Evolutionary conservation across 2,888 invertebrate genomes (phyloP).

Genomic region (Antitype chi): DNA sequence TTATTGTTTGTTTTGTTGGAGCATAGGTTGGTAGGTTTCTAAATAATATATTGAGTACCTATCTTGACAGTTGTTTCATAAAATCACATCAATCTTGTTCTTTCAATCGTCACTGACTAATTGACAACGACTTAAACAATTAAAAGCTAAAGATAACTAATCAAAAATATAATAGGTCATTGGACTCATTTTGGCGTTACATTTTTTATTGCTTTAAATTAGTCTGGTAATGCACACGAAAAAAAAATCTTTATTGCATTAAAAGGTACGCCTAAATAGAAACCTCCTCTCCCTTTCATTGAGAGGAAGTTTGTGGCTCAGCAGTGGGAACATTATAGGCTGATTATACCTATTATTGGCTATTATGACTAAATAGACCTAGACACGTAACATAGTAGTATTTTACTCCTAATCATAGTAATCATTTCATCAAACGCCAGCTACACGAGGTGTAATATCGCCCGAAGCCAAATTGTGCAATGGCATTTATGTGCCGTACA

Average conservation of each 20-base stretch:
- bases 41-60: slow-evolving; percentile 2
- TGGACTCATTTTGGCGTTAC: neutral
- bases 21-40: neutral
- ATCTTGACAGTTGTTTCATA: neutral
- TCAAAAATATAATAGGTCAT: no score
- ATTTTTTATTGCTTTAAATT: no score
- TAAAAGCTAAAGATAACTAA: no score
- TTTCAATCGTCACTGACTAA: neutral
- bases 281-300: no score
- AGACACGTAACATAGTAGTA: neutral
- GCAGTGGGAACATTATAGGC: no score
- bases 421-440: slow-evolving; percentile 37
- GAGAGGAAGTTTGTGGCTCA: no score
- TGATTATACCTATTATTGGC: no score
- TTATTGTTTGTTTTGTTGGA: slow-evolving; percentile 15
- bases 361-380: neutral
- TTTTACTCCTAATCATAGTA: slow-evolving; percentile 22
- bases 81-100: neutral
- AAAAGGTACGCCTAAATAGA: neutral
- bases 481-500: slow-evolving; percentile 2
- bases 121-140: neutral
- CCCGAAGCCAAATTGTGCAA: slow-evolving; percentile 37
- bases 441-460: slow-evolving; percentile 29
- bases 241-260: neutral
- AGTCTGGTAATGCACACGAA: neutral